Conservation (phyloP, 2,113 vertebrate species). For the Phoenicopterus ruber region DNA sequence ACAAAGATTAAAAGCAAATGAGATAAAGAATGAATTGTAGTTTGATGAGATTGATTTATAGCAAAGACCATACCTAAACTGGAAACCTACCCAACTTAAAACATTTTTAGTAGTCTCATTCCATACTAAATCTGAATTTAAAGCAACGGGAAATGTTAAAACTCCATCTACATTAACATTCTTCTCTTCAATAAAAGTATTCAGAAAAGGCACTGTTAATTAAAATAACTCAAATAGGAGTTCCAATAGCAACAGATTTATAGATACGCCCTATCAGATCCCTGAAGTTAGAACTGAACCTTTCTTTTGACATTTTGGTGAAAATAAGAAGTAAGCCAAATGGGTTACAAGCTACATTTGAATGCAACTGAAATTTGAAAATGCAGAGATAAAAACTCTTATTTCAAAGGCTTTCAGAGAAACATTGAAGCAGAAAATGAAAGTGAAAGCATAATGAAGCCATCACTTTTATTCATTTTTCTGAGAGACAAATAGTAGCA, state of each 20-base stretch:
- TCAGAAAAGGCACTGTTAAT: background rate
- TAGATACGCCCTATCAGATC: background rate
- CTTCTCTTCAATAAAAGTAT: background rate
- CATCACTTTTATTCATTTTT: background rate
- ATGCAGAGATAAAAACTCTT: background rate
- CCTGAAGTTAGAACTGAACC: background rate
- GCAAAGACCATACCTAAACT: no score
- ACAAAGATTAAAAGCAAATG: background rate
- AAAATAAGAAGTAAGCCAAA: background rate
- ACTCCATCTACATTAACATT: background rate
- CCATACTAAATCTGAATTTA: background rate
- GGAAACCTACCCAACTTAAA: background rate
- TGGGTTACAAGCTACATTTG: background rate
- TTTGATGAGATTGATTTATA: no score
- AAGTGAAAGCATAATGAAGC: conserved; percentile 50
- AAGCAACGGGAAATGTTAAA: background rate
- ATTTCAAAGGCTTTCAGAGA: background rate
- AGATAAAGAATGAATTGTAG: background rate
- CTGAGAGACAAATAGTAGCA: background rate
- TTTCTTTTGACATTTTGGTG: background rate
- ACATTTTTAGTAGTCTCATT: background rate
- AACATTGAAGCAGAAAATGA: conserved; percentile 25
- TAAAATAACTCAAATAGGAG: background rate
- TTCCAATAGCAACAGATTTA: background rate
- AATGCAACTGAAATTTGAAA: background rate